These are phyloP conservation scores for Chrysemys picta DNA, from an alignment of 2,113 vertebrate genomes.

Conservation along the genomic window DNA sequence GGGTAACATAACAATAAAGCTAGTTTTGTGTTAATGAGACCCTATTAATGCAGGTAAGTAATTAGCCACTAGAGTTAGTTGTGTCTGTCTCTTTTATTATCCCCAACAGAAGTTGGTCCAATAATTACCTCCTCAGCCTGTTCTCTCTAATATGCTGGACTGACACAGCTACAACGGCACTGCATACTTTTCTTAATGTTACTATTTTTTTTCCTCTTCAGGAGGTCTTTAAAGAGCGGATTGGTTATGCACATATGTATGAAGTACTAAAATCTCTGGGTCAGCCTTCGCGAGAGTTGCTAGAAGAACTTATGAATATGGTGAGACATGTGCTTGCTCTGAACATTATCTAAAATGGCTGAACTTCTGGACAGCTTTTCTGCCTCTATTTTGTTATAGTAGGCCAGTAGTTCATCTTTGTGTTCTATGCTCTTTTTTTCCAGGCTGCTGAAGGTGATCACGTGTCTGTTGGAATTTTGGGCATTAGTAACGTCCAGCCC, in stretches of 20 bases:
- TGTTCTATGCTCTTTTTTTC: constrained; percentile 66
- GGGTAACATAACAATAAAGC: not conserved
- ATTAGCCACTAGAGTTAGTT: not conserved
- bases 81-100: not conserved
- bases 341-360: not conserved
- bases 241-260: constrained; percentile 94
- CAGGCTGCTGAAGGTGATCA: constrained; percentile 98
- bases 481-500: constrained; percentile 97
- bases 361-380: not conserved
- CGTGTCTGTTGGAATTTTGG: constrained; percentile 92
- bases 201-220: constrained; percentile 66
- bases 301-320: constrained; percentile 99
- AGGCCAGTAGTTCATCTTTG: not conserved
- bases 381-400: rapidly evolving
- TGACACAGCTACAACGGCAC: not conserved
- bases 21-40: not conserved
- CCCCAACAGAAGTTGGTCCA: not conserved
- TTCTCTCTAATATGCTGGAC: not conserved
- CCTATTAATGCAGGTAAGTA: not conserved
- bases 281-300: constrained; percentile 90
- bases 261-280: constrained; percentile 94
- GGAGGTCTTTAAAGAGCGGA: constrained; percentile 99
- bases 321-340: constrained; percentile 77
- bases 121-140: not conserved
- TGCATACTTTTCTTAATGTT: constrained; percentile 13